Percentiles rank a stretch among this genome's conserved stretches.
Evolutionary conservation across 2,888 invertebrate species (phyloP).

Genomic region (Drosophila planitibia): DNA sequence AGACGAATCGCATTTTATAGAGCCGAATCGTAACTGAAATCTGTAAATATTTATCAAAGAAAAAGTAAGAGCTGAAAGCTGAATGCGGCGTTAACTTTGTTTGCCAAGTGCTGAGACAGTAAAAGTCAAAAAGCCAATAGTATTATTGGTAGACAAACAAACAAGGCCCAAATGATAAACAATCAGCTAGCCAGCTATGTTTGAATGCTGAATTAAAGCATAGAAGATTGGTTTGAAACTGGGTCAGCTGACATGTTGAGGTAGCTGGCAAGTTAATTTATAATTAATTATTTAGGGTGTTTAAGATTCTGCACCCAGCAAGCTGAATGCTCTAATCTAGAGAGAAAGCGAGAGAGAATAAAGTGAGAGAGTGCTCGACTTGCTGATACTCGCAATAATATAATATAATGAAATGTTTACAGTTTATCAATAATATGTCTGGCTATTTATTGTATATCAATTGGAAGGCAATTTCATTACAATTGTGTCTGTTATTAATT

Average conservation of each 20-base stretch:
- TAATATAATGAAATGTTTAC: not conserved
- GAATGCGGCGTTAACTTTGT: constrained; percentile 3
- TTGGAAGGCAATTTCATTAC: too few relatives aligned
- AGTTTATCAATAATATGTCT: too few relatives aligned
- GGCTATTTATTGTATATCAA: not conserved
- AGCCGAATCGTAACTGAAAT: not conserved
- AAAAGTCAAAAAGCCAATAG: constrained; percentile 34
- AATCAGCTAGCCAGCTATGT: too few relatives aligned
- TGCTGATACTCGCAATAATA: not conserved
- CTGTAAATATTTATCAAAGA: constrained; percentile 45
- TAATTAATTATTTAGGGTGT: not conserved
- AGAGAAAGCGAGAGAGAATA: too few relatives aligned
- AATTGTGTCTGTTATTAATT: not conserved
- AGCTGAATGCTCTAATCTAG: not conserved
- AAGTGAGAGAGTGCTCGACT: not conserved
- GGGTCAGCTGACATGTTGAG: not conserved
- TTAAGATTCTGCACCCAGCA: not conserved
- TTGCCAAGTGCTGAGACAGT: constrained; percentile 16
- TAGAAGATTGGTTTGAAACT: not conserved
- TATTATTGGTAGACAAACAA: constrained; percentile 14
- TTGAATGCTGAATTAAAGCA: not conserved
- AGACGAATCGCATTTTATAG: constrained; percentile 27
- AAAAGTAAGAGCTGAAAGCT: constrained; percentile 26
- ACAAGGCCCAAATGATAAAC: not conserved
- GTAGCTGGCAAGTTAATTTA: not conserved